These are phyloP conservation scores for Ephestia elutella DNA, from an alignment of 1,140 invertebrate species.

Conservation along the genomic window DNA sequence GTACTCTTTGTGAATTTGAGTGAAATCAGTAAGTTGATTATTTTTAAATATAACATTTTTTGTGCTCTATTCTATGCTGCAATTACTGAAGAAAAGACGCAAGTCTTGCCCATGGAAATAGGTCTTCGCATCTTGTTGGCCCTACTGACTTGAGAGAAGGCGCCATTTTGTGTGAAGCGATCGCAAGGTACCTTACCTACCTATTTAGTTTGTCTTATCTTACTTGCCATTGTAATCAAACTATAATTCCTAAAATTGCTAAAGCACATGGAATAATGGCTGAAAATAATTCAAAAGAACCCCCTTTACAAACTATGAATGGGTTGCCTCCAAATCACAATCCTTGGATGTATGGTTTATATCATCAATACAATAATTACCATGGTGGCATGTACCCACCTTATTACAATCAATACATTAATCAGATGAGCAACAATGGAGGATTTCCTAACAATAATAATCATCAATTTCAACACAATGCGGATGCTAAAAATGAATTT, in stretches of 20 bases:
- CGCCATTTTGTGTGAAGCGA: conserved; percentile 28
- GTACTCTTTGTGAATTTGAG: too few relatives aligned
- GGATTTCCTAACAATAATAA: conserved; percentile 39
- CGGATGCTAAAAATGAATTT: conserved; percentile 42
- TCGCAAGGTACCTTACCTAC: conserved; percentile 22
- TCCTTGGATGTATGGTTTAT: conserved; percentile 66
- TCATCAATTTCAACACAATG: conserved; percentile 51
- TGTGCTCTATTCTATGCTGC: too few relatives aligned
- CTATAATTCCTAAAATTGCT: conserved; percentile 10
- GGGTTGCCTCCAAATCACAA: conserved; percentile 58
- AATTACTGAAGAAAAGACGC: too few relatives aligned
- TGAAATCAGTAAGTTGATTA: too few relatives aligned
- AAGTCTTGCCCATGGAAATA: too few relatives aligned
- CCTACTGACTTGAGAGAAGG: background rate
- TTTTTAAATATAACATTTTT: too few relatives aligned
- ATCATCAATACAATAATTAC: conserved; percentile 66
- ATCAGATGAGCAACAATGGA: conserved; percentile 56
- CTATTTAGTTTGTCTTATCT: conserved; percentile 1
- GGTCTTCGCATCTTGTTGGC: too few relatives aligned
- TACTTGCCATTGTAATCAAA: background rate
- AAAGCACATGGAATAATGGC: conserved; percentile 33
- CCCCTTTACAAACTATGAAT: conserved; percentile 66
- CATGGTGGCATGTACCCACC: conserved; percentile 62
- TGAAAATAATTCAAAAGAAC: conserved; percentile 60
- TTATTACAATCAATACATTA: conserved; percentile 64